Evolutionary conservation across 2,113 vertebrate species (phyloP), one percentile per base, ranked within the genome.

Genomic region (Malaclemys terrapin): DNA sequence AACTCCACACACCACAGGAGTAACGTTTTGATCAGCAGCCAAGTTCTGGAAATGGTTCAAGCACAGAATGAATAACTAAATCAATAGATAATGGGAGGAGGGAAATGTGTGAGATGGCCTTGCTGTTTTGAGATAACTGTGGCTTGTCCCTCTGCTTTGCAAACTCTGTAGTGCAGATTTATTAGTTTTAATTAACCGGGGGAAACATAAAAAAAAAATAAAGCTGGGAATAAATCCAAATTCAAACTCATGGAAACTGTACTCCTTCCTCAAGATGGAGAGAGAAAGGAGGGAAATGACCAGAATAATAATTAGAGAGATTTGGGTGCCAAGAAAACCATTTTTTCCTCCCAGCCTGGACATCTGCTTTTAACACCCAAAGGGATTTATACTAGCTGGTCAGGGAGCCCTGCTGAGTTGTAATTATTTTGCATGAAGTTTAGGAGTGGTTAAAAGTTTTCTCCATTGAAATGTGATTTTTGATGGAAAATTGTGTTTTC

Each of bases 181-280:
- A 98, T 98, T 98, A 97, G 94, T 98, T 98, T 98, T 98, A 98
- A 98, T 98, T 98, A 98, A 98, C 94, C 94, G 93, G 89, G 93
- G 88, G 24, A 22, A 10, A 1, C 2, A 50, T 17, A 47, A 50
- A 50, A 78, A 11, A 20, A 38, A 31, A 69, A 94, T 85, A 96
- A 97, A 96, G 96, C 98, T 98, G 97, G 98, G 98, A 98, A 98
- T 96, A 98, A 87, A 87, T 98, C 98, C 98, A 98, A 97, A 98
- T 98, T 98, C 96, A 96, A 97, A 93, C 95, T 98, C 95, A 95
- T 45, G 47, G 95, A 96, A 97, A 98, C 96, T 94, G 97, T 96
- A 96, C 97, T 97, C 93, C 98, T 98, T 97, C 97, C 94, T 83
- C 25, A 94, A 96, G 96, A 97, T 93, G 97, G 96, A 96, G 95